Base-by-base conservation (phyloP, 2,797 vertebrate genomes). In the Decapterus maruadsi region DNA sequence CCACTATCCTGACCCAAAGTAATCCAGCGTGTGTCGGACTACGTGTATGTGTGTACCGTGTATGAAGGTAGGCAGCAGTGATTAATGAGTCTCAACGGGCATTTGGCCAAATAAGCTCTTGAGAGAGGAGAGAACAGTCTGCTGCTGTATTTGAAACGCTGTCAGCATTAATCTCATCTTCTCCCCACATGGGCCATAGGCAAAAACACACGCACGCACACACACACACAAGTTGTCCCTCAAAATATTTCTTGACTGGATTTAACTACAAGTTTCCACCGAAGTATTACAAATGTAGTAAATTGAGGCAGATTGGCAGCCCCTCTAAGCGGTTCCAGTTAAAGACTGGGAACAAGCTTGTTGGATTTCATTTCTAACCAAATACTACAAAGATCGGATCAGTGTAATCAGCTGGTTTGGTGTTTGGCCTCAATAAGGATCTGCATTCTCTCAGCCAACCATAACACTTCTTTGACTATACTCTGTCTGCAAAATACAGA, bases 101-200 rank as follows among this genome's bases (percentile, higher is more conserved):
- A 45, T 78, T 65, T 68, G 46, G 68, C 68, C 40, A 75, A 75
- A 87, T 66, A 70, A 68, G 66, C 50, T 72, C 75, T 6, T 75
- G 60, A 40, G 46, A 59, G 55, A 55, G 60, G 75, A 43, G 29
- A 78, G 54, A 62, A 87, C 54, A 56, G 61, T 54, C 54, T 61
- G 62, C 56, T 45, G 75, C 72, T 77, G 43, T 64, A 78, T 86
- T 71, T 80, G 62, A 87, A 88, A 80, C 1, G 5, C 43, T 84
- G 87, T 83, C 87, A 86, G 62, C 59, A 76, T 84, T 77, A 75
- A 85, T 89, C 42, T 78, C 57, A 72, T 88, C 64, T 69, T 88
- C 64, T 69, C 45, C 31, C 31, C 60, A 59, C 56, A 45, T 54
- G 48, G 5, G 17, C 34, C 56, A 64, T 29, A 78, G 57, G 16